These are phyloP conservation scores for Eclectus roratus DNA, from an alignment of 2,113 vertebrate genomes.

Conservation along the genomic window DNA sequence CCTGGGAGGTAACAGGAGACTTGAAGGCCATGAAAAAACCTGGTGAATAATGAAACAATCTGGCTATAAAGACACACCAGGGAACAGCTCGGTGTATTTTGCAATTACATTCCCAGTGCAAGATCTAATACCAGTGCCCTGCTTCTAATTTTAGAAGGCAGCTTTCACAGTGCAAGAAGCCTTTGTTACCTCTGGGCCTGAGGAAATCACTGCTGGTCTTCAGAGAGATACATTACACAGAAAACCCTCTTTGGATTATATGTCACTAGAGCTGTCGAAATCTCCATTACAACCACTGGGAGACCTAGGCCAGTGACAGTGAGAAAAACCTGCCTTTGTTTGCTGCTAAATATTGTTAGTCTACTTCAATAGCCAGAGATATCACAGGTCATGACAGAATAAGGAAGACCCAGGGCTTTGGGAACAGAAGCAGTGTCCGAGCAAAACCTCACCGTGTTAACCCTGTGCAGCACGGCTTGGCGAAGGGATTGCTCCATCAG, in stretches of 20 bases:
- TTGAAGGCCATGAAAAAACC: neutral
- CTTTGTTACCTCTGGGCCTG: neutral
- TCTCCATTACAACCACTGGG: neutral
- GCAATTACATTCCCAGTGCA: neutral
- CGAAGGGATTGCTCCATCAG: neutral
- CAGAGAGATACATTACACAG: neutral
- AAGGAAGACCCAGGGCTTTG: neutral
- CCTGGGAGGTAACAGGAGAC: neutral
- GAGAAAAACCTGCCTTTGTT: neutral
- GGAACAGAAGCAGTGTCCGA: neutral
- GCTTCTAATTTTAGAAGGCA: neutral
- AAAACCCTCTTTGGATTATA: neutral
- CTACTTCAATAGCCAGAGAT: neutral
- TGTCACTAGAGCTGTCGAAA: neutral
- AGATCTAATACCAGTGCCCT: neutral
- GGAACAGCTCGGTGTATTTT: neutral
- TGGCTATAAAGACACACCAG: neutral
- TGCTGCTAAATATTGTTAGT: neutral
- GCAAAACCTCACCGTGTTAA: neutral
- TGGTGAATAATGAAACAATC: neutral
- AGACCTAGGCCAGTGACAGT: neutral
- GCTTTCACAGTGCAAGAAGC: neutral
- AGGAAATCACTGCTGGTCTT: neutral
- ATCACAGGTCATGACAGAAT: neutral
- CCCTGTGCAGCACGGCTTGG: rapidly evolving